phyloP scores from a whole-genome alignment of 2,888 invertebrate species.

The Anthrax anthrax region DNA sequence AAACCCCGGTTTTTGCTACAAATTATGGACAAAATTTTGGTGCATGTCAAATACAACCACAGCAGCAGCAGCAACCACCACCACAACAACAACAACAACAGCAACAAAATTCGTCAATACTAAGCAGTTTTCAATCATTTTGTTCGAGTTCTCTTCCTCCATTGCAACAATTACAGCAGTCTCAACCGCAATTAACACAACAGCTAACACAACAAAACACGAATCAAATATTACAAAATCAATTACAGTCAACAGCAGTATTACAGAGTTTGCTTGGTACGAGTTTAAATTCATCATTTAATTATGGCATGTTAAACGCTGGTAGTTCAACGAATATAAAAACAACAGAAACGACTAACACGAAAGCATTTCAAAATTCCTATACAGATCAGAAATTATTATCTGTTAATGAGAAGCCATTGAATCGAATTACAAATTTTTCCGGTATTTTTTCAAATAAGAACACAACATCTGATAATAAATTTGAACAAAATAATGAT shows the following conservation, averaged over 20 bases:
- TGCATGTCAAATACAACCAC: too few relatives aligned
- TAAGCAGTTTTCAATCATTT: neutral
- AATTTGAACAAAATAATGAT: too few relatives aligned
- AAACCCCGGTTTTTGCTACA: neutral
- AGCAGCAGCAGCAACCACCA: constrained; percentile 11
- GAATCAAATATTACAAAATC: too few relatives aligned
- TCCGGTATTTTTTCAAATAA: constrained; percentile 1
- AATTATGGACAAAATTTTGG: neutral
- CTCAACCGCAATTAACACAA: neutral
- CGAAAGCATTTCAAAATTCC: constrained; percentile 8
- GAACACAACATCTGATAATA: too few relatives aligned
- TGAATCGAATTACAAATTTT: neutral
- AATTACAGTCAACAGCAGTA: neutral
- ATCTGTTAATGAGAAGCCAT: neutral
- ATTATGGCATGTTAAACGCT: neutral
- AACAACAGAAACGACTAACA: too few relatives aligned
- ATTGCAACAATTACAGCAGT: neutral
- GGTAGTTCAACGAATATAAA: neutral
- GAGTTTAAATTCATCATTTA: constrained; percentile 1
- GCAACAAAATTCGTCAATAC: neutral
- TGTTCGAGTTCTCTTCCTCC: neutral
- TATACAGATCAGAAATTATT: constrained; percentile 1
- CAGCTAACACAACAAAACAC: neutral
- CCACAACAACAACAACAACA: constrained; percentile 1
- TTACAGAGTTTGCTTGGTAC: constrained; percentile 6